Evolutionary conservation across 1,140 invertebrate genomes (phyloP), one percentile per base, ranked within the genome.

Genomic region (Colletes latitarsis): DNA sequence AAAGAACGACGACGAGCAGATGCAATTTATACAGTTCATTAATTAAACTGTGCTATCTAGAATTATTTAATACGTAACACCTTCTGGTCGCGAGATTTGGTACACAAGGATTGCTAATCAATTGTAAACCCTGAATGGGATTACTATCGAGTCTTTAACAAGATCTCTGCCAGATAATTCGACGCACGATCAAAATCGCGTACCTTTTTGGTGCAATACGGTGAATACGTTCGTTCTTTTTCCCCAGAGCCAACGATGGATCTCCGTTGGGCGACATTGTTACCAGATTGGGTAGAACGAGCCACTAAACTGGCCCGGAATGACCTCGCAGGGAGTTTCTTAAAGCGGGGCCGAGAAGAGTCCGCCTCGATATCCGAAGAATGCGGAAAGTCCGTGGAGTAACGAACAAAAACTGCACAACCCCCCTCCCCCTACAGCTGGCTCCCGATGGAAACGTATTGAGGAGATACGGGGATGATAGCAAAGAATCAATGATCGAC

Each of bases 181-280:
- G 30, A 30, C 30, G 30, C 30, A 30, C 30, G 30, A 30, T 30
- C 30, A 30, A 30, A 30, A 30, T 30, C 30, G 30, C 30, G 30
- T 30, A 1, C 30, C 30, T 30, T 30, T 30, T 30, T 30, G 30
- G 30, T 2, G 30, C 30, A 30, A 30, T 30, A 30, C 30, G 30
- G 30, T 30, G 30, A 30, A 30, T 30, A 30, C 30, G 30, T 30
- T 30, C 49, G 57, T 60, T 53, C 39, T 57, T 52, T 72, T 81
- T 60, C 41, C 68, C 46, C 60, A 15, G 49, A 62, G 41, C 6
- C 41, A 10, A 14, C 72, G 77, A 80, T 85, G 83, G 81, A 84
- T 85, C 83, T 84, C 83, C 66, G 71, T 15, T 49, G 62, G 67
- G 73, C 62, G 73, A 78, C 77, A 85, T 85, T 85, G 84, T 86